Evolutionary conservation across 1,140 invertebrate species (phyloP), one percentile per base, ranked within the genome.

Genomic region (Drosophila arawakana): DNA sequence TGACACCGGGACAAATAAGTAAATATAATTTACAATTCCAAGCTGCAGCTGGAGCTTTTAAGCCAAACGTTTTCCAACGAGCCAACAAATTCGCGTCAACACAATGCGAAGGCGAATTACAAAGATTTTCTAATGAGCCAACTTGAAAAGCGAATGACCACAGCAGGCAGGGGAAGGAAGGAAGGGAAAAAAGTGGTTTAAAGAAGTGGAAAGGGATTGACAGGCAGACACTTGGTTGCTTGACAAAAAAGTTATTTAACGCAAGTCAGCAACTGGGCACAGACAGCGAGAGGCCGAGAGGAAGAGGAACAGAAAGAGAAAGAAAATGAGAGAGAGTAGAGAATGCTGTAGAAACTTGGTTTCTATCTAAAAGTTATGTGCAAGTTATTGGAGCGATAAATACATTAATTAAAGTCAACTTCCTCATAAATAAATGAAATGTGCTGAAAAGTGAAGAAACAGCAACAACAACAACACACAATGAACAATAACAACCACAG

Each of bases 331-430:
- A 47, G 44, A 8, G 13, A 18, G 11, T 9, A 18, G 46, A 15
- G 46, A 57, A 11, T n/a, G 35, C 50, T 52, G 21, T n/a, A 13
- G 9, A 11, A n/a, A 25, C 52, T 57, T 35, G 9, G 54, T 21
- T 30, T 30, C 50, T 21, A 39, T 41, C 54, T 57, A 18, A 77
- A 74, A 77, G 83, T 88, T 80, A 72, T 88, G 68, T 88, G 70
- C 79, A 66, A 88, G 61, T 88, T 84, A 84, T 88, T 89, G 84
- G 77, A 81, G 84, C 84, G 85, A 89, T 88, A 88, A 88, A 90
- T 89, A 88, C 81, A 89, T 88, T 89, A 88, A 88, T 88, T 89
- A 89, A 88, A 89, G 73, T 84, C 86, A 78, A 89, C 71, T 81
- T 88, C 37, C 85, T 88, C 84, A 80, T 80, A 80, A 80, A 88